Evolutionary conservation across 2,888 invertebrate genomes (phyloP), one percentile per base, ranked within the genome.

Genomic region (Amorpha juglandis): DNA sequence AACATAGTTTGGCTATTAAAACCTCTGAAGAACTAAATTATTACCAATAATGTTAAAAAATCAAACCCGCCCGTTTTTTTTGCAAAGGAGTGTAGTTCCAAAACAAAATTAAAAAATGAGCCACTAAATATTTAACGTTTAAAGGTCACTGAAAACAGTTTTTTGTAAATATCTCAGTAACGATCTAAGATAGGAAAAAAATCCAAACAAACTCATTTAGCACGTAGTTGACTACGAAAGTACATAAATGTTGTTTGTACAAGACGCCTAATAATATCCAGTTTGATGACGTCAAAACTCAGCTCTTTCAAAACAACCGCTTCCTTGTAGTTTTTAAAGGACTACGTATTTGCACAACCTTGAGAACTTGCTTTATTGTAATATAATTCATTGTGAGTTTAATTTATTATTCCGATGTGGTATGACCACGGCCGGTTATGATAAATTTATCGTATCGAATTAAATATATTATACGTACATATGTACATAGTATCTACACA

Each of bases 281-380:
- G 16, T 12, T 19, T 27, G 1, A 42, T 42, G 42, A 42, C 58
- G 58, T 58, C 58, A 19, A 19, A 16, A 55, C 38, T 38, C 27
- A 12, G 33, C n/a, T 33, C 35, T 55, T 55, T 55, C 55, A 58
- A 38, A 58, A 58, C 58, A 58, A 58, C 0, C 19, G 19, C 19
- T 38, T 58, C 19, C 19, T 42, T n/a, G 0, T 12, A 38, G n/a
- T 58, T 19, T 38, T 35, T 4, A 38, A 58, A 38, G 38, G 19
- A 58, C 38, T 58, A 11, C 9, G 19, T 16, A 16, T 38, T 12
- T 38, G 11, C 11, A n/a, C 11, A 11, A 38, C 9, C 35, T 50
- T 19, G 50, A 21, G 9, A 50, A 50, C 16, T 16, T 50, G 50
- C 11, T 16, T 50, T 19, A 11, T 48, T 48, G 16, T 48, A 16